These are phyloP conservation scores for Eulacestoma nigropectus DNA, from an alignment of 2,113 vertebrate species.

Conservation along the genomic window DNA sequence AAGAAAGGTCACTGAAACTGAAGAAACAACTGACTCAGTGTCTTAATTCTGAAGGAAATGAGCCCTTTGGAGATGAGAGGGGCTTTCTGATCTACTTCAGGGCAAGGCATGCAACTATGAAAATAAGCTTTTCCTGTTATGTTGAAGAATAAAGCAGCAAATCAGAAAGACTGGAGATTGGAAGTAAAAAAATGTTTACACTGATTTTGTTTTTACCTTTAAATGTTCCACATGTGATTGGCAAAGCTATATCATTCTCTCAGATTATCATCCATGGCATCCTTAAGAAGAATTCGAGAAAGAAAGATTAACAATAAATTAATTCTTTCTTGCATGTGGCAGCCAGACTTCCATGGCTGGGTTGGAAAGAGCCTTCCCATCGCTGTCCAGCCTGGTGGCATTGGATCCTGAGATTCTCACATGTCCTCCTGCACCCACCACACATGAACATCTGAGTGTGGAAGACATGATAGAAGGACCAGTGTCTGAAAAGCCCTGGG, in stretches of 20 bases:
- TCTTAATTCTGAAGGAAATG: conserved; percentile 54
- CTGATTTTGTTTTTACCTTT: not conserved
- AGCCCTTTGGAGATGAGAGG: conserved; percentile 36
- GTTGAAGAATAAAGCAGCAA: not conserved
- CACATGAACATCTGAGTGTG: not conserved
- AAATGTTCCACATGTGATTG: not conserved
- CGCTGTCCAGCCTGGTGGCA: not conserved
- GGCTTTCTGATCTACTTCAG: conserved; percentile 31
- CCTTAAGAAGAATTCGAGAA: not conserved
- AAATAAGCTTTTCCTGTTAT: conserved; percentile 26
- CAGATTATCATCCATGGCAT: not conserved
- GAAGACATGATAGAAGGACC: not conserved
- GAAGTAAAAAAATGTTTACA: not conserved
- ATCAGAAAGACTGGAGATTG: not conserved
- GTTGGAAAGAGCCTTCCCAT: not conserved
- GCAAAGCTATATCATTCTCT: not conserved
- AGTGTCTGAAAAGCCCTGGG: not conserved
- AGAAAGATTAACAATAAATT: not conserved
- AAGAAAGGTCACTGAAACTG: conserved; percentile 29
- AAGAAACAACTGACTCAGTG: conserved; percentile 44
- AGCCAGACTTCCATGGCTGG: not conserved
- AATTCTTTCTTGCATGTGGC: not conserved
- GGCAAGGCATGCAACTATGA: conserved; percentile 14
- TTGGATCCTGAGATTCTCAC: not conserved
- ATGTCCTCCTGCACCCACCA: not conserved